Evolutionary conservation across 2,888 invertebrate genomes (phyloP).

Genomic region (Selenia dentaria): DNA sequence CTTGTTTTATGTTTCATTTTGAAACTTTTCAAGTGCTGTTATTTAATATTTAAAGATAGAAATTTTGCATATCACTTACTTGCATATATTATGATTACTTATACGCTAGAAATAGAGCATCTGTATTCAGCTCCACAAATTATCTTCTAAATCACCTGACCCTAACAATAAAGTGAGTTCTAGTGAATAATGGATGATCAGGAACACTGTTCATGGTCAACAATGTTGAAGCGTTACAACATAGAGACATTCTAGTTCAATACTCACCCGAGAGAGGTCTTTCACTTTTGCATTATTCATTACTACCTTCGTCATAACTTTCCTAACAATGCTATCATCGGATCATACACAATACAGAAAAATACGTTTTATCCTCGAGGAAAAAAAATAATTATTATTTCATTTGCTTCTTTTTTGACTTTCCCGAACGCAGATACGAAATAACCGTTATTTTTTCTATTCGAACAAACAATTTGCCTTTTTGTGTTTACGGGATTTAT

Average conservation of each 20-base stretch:
- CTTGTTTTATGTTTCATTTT: no score
- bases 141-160: conserved; percentile 14
- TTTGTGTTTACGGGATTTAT: conserved; percentile 32
- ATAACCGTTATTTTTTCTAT: conserved; percentile 33
- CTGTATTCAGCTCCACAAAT: neutral
- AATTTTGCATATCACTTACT: no score
- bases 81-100: no score
- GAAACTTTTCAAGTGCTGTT: no score
- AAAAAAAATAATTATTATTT: conserved; percentile 44
- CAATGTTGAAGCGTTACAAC: conserved; percentile 4
- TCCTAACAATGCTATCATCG: conserved; percentile 32
- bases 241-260: conserved; percentile 13
- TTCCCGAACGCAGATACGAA: conserved; percentile 31
- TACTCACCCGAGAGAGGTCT: conserved; percentile 1
- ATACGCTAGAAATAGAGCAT: no score
- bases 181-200: conserved; percentile 12
- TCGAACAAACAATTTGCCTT: conserved; percentile 34
- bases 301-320: conserved; percentile 37
- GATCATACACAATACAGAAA: conserved; percentile 33
- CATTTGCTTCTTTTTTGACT: conserved; percentile 42
- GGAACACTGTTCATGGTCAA: conserved; percentile 7
- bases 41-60: no score
- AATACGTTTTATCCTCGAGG: no score
- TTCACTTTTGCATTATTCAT: conserved; percentile 38
- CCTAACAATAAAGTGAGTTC: conserved; percentile 22